Conservation (phyloP, 2,888 invertebrate species). For the Volucella inanis region DNA sequence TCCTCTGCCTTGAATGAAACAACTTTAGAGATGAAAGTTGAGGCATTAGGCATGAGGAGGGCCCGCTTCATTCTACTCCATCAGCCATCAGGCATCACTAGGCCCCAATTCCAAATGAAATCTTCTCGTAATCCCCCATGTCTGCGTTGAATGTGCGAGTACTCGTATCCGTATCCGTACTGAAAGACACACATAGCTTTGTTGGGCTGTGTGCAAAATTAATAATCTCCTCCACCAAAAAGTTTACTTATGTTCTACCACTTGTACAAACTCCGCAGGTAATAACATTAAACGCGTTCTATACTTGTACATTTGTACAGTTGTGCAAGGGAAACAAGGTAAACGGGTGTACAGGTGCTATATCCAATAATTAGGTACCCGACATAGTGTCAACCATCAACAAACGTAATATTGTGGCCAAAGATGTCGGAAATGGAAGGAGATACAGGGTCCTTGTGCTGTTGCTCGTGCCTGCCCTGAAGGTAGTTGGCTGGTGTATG, state of each 20-base stretch:
- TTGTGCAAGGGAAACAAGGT: too few species aligned
- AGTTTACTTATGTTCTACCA: slow-evolving; percentile 65
- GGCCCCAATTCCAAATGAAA: too few species aligned
- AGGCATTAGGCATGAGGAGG: too few species aligned
- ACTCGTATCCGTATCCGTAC: neutral
- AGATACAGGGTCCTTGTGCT: too few species aligned
- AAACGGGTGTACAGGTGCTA: slow-evolving; percentile 54
- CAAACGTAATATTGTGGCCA: slow-evolving; percentile 69
- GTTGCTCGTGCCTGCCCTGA: neutral
- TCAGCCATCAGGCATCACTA: too few species aligned
- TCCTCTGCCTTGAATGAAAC: too few species aligned
- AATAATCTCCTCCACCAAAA: slow-evolving; percentile 60
- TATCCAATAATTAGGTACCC: slow-evolving; percentile 72
- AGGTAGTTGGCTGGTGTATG: slow-evolving; percentile 11
- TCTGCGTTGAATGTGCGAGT: neutral
- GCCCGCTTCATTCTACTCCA: too few species aligned
- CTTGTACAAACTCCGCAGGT: slow-evolving; percentile 71
- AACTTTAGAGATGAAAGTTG: too few species aligned
- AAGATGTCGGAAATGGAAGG: neutral
- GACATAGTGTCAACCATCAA: slow-evolving; percentile 71
- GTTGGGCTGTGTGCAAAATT: slow-evolving; percentile 45
- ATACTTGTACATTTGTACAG: neutral
- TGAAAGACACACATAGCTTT: neutral
- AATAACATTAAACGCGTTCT: slow-evolving; percentile 65
- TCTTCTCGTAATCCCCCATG: too few species aligned